A percentile compares a stretch with the other conserved stretches of the same genome.
These are phyloP conservation scores for Vulpes vulpes DNA, from an alignment of 2,113 vertebrate species.

Conservation along the genomic window DNA sequence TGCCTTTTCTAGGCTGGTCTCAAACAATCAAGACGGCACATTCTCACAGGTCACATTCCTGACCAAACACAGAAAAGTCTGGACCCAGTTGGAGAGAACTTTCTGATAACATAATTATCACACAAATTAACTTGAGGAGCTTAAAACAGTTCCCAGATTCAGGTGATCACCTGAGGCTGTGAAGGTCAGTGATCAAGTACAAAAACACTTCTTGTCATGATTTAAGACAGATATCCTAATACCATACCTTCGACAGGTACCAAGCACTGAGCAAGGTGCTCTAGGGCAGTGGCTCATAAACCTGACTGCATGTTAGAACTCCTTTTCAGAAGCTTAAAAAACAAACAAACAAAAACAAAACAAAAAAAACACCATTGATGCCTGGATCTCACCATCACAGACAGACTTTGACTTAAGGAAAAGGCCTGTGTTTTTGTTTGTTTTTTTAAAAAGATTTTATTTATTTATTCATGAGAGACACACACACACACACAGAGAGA, in stretches of 20 bases:
- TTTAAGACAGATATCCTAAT: neutral
- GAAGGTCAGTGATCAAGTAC: constrained; percentile 46
- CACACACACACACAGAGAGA: no score
- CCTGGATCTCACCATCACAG: neutral
- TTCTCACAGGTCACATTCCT: neutral
- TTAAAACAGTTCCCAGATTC: constrained; percentile 46
- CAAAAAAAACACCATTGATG: neutral
- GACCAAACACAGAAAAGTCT: neutral
- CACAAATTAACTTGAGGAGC: neutral
- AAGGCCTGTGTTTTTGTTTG: no score
- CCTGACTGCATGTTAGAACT: neutral
- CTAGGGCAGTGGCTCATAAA: neutral
- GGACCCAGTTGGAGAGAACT: neutral
- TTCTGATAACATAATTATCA: constrained; percentile 18
- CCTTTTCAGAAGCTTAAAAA: neutral
- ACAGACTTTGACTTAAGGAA: neutral
- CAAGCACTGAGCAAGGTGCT: neutral
- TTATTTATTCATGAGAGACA: no score
- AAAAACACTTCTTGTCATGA: constrained; percentile 29
- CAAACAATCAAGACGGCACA: neutral
- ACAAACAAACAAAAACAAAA: neutral
- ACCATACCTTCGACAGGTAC: neutral
- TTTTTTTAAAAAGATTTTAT: no score
- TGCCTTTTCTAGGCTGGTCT: neutral
- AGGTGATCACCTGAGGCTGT: neutral